These are phyloP conservation scores for Nemoura dubitans DNA, from an alignment of 2,888 invertebrate species.

Conservation along the genomic window DNA sequence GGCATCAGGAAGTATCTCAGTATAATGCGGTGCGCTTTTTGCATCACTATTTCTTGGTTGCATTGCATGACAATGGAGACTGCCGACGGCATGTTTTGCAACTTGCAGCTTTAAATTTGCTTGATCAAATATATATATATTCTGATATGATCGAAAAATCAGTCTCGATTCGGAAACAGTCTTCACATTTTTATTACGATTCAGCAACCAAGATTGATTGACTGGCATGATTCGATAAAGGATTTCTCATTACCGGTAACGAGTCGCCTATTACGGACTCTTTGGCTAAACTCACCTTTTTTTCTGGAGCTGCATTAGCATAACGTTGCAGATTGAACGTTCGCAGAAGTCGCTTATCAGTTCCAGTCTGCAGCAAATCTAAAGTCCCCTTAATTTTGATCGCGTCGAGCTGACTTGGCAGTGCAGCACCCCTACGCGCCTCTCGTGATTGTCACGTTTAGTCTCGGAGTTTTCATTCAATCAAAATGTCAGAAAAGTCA, in stretches of 20 bases:
- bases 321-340: neutral
- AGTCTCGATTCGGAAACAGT: neutral
- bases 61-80: neutral
- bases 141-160: neutral
- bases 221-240: neutral
- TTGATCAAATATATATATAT: neutral
- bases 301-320: neutral
- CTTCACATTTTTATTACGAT: neutral
- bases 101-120: neutral
- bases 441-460: neutral
- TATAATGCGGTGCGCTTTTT: neutral
- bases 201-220: conserved; percentile 3
- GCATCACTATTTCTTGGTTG: neutral
- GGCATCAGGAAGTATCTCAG: conserved; percentile 1
- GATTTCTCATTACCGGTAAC: conserved; percentile 17
- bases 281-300: neutral
- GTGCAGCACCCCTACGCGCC: neutral
- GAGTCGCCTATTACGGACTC: neutral
- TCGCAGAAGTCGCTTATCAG: neutral
- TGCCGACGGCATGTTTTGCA: neutral
- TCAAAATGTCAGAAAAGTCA: neutral
- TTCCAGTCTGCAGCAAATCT: neutral
- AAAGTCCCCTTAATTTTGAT: neutral
- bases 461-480: neutral
- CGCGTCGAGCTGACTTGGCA: neutral